A percentile compares a stretch with the other conserved stretches of the same genome.
Evolutionary conservation across 1,140 invertebrate species (phyloP).

Genomic region (Pantala flavescens): DNA sequence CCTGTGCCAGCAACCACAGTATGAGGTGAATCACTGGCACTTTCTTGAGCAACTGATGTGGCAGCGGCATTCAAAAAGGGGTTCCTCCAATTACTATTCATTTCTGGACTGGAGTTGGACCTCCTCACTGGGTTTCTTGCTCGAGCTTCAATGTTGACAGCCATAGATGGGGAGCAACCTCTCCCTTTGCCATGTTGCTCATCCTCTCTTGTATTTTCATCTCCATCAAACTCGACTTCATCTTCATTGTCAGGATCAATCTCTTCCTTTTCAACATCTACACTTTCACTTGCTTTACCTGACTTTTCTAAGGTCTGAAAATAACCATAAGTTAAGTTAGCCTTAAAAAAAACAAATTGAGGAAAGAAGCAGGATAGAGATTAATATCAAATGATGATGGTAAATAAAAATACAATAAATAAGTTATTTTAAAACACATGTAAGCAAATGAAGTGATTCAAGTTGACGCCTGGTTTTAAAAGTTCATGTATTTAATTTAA

Average conservation of each 20-base stretch:
- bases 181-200: background rate
- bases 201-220: background rate
- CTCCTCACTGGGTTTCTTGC: constrained; percentile 68
- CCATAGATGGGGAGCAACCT: background rate
- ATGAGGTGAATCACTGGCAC: constrained; percentile 12
- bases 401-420: no score
- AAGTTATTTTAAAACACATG: no score
- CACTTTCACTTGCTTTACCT: no score
- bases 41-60: constrained; percentile 18
- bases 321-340: no score
- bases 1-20: background rate
- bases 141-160: background rate
- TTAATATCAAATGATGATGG: no score
- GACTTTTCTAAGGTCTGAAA: no score
- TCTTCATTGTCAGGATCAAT: constrained; percentile 38
- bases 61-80: constrained; percentile 40
- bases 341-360: no score
- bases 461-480: no score
- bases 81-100: constrained; percentile 76
- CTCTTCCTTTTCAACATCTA: background rate
- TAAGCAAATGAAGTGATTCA: no score
- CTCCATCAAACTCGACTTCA: constrained; percentile 34
- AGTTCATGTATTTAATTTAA: no score
- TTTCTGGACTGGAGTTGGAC: constrained; percentile 83
- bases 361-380: no score